Percentiles rank a stretch among this genome's conserved stretches.
Evolutionary conservation across 2,888 invertebrate species (phyloP).

Genomic region (Megamerina dolium): DNA sequence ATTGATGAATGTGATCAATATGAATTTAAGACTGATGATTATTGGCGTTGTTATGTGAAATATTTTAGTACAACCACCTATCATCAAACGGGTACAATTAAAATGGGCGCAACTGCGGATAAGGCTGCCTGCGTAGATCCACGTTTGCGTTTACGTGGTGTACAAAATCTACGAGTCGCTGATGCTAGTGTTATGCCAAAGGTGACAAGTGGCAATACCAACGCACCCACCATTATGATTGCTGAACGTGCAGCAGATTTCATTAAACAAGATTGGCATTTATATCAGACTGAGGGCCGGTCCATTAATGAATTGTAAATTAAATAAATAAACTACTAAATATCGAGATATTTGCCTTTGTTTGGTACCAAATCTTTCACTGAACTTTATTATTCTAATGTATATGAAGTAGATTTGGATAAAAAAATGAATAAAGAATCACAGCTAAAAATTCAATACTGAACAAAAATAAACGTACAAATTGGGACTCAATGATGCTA

Average conservation of each 20-base stretch:
- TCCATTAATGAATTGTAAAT: too few species aligned
- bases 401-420: too few species aligned
- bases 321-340: too few species aligned
- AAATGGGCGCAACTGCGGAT: constrained; percentile 56
- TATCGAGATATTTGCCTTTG: too few species aligned
- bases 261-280: constrained; percentile 24
- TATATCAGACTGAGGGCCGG: neutral
- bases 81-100: constrained; percentile 62
- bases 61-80: constrained; percentile 53
- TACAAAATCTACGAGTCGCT: constrained; percentile 61
- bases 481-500: too few species aligned
- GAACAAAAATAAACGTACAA: too few species aligned
- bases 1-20: constrained; percentile 28
- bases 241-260: too few species aligned
- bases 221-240: constrained; percentile 75
- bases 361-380: too few species aligned
- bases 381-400: neutral
- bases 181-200: constrained; percentile 75
- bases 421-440: too few species aligned
- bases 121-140: constrained; percentile 50
- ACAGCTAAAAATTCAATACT: too few species aligned
- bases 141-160: constrained; percentile 51
- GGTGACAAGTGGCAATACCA: constrained; percentile 64
- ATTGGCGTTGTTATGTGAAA: constrained; percentile 54
- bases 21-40: constrained; percentile 41